Conservation (phyloP, 2,113 vertebrate species). For the Tringa solitaria region DNA sequence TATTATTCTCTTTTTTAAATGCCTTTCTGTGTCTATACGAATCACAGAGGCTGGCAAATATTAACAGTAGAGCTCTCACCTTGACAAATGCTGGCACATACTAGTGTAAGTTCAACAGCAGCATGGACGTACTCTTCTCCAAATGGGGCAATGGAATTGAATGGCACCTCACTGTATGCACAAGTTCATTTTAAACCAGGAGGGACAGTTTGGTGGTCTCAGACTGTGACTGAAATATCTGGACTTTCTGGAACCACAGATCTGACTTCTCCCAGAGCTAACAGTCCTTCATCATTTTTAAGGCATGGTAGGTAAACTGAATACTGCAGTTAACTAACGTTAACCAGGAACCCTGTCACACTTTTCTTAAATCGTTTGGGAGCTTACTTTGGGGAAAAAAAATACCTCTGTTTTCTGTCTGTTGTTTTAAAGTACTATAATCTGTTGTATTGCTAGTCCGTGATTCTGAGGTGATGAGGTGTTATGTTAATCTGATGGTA, state of each 20-base stretch:
- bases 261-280: neutral
- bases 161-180: neutral
- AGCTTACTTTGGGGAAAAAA: neutral
- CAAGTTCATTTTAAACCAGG: neutral
- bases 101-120: neutral
- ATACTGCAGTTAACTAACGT: neutral
- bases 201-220: neutral
- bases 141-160: neutral
- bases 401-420: neutral
- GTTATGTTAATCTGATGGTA: neutral
- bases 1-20: neutral
- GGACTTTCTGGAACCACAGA: neutral
- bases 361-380: neutral
- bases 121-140: neutral
- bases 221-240: neutral
- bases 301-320: neutral
- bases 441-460: neutral
- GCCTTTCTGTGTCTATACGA: neutral
- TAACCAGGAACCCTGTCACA: neutral
- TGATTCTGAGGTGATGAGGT: neutral
- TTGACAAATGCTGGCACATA: neutral
- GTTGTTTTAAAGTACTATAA: neutral
- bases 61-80: neutral
- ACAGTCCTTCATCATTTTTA: neutral
- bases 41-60: neutral